Percentiles rank a stretch among this genome's conserved stretches.
Evolutionary conservation across 2,797 vertebrate genomes (phyloP).

Genomic region (Hapalemur alaotrensis): DNA sequence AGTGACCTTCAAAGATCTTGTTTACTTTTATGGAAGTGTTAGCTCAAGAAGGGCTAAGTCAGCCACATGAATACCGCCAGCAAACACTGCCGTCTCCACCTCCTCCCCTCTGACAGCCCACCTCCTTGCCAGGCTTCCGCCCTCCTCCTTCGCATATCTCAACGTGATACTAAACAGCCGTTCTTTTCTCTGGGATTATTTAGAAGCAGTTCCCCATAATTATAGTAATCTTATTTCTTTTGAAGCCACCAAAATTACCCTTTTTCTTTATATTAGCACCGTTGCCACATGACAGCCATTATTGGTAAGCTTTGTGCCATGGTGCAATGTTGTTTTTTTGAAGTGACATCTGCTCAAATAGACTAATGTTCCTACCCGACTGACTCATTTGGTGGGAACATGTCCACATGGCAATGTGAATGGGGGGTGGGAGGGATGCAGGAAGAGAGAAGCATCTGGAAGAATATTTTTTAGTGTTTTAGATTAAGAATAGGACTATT

Average conservation of each 20-base stretch:
- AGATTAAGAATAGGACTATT: neutral
- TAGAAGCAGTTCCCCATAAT: constrained; percentile 62
- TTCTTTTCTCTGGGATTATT: constrained; percentile 34
- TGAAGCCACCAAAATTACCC: constrained; percentile 71
- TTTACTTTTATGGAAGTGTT: neutral
- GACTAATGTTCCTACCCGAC: constrained; percentile 46
- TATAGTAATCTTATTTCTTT: constrained; percentile 66
- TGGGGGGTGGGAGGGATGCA: neutral
- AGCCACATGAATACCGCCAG: neutral
- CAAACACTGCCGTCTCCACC: neutral
- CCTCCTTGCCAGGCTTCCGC: neutral
- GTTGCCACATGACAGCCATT: constrained; percentile 37
- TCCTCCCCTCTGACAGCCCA: neutral
- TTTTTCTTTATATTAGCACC: constrained; percentile 37
- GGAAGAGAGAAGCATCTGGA: constrained; percentile 3
- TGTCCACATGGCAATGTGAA: neutral
- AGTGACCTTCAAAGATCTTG: constrained; percentile 28
- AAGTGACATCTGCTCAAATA: constrained; percentile 66
- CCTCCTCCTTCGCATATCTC: constrained; percentile 6
- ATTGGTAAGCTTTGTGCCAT: constrained; percentile 43
- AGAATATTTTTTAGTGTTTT: neutral
- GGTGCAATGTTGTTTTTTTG: constrained; percentile 19
- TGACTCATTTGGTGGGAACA: constrained; percentile 60
- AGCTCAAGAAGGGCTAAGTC: neutral
- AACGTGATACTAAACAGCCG: constrained; percentile 58